Evolutionary conservation across 2,888 invertebrate genomes (phyloP).

Genomic region (Euclidia mi): DNA sequence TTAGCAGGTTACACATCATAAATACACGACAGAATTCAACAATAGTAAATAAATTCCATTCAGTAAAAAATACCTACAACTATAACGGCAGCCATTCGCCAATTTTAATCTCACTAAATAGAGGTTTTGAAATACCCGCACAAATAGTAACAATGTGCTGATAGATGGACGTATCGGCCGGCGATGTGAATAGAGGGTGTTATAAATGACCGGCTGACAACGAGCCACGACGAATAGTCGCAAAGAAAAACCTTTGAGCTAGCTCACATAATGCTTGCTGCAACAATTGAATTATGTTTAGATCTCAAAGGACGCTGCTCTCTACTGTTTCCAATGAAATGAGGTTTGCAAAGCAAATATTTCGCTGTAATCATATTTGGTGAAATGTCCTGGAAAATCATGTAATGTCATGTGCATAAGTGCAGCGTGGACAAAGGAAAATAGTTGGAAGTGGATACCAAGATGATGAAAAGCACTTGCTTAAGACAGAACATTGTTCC

Average conservation of each 20-base stretch:
- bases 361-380: neutral
- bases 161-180: conserved; percentile 68
- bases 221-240: conserved; percentile 43
- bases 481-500: no score
- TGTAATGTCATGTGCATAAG: no score
- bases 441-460: no score
- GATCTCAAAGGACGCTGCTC: conserved; percentile 31
- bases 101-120: conserved; percentile 30
- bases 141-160: conserved; percentile 62
- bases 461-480: no score
- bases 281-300: conserved; percentile 47
- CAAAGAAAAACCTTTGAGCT: conserved; percentile 50
- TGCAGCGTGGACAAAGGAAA: no score
- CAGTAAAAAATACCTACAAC: neutral
- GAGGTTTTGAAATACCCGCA: conserved; percentile 41
- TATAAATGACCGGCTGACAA: conserved; percentile 68
- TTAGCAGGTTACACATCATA: no score
- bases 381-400: neutral
- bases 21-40: no score
- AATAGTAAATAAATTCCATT: neutral
- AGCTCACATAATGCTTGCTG: conserved; percentile 39
- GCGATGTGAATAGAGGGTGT: conserved; percentile 65
- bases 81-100: conserved; percentile 15
- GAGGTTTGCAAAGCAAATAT: conserved; percentile 14
- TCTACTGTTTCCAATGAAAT: conserved; percentile 13